These are phyloP conservation scores for Aspidoscelis tigris DNA, from an alignment of 2,113 vertebrate genomes.

Conservation along the genomic window DNA sequence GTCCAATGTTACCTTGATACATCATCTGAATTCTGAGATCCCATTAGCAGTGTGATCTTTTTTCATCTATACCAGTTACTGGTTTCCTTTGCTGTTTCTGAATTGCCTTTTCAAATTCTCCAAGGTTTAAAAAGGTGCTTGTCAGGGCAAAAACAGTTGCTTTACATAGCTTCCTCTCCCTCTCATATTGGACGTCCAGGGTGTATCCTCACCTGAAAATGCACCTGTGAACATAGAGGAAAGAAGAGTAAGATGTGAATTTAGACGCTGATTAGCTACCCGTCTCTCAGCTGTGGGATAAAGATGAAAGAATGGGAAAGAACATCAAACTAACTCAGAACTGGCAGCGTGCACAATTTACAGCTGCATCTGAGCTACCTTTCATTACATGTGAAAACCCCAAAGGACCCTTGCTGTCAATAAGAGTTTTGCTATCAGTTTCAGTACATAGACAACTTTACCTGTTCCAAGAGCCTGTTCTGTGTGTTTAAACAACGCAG, in stretches of 20 bases:
- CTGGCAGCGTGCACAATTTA: neutral
- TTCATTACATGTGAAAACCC: neutral
- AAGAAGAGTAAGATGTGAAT: neutral
- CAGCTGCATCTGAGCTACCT: neutral
- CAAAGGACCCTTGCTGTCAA: neutral
- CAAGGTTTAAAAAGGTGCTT: neutral
- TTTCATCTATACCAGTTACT: neutral
- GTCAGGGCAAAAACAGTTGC: neutral
- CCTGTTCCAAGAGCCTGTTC: neutral
- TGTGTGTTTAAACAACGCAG: slow-evolving; percentile 16
- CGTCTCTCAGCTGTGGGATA: neutral
- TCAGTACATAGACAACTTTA: neutral
- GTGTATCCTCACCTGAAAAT: neutral
- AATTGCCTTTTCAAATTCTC: neutral
- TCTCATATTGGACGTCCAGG: neutral
- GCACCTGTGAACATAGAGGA: neutral
- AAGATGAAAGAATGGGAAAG: neutral
- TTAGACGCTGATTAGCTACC: neutral
- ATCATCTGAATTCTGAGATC: neutral
- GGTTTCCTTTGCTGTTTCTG: neutral
- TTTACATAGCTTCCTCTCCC: too few species aligned
- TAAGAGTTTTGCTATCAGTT: neutral
- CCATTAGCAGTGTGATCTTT: neutral
- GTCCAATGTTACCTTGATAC: neutral
- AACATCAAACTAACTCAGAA: too few species aligned